Conservation (phyloP, 2,113 vertebrate species). For the Brachyistius frenatus region DNA sequence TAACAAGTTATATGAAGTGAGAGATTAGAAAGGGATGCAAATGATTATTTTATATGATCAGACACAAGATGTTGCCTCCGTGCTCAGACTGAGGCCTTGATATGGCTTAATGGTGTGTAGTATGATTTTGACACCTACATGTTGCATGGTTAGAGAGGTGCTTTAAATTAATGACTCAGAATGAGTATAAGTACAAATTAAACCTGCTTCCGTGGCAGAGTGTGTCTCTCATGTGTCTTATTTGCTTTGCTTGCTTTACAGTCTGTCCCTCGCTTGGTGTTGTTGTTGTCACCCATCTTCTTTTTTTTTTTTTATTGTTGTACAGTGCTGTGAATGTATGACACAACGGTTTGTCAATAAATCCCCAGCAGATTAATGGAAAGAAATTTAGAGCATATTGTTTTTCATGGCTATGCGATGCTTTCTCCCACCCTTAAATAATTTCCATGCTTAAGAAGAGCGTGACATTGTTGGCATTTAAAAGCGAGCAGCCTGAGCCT, state of each 20-base stretch:
- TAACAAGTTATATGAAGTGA: neutral
- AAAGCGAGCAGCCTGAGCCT: slow-evolving; percentile 8
- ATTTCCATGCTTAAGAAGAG: neutral
- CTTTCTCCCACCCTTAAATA: neutral
- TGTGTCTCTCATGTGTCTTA: slow-evolving; percentile 16
- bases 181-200: neutral
- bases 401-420: neutral
- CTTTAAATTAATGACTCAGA: neutral
- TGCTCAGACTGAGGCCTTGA: neutral
- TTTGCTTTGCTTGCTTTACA: neutral
- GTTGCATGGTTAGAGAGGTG: neutral
- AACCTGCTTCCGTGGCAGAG: neutral
- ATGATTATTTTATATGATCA: slow-evolving; percentile 2
- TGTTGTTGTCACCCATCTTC: neutral
- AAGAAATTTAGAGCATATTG: slow-evolving; percentile 2
- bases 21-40: neutral
- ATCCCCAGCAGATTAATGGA: neutral
- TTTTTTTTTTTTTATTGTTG: no score
- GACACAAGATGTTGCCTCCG: neutral
- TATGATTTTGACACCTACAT: neutral
- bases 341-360: neutral
- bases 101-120: neutral
- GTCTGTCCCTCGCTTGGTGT: neutral
- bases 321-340: neutral
- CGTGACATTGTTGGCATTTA: slow-evolving; percentile 8